phyloP scores from a whole-genome alignment of 2,797 vertebrate genomes.

The Sphaeramia orbicularis region DNA sequence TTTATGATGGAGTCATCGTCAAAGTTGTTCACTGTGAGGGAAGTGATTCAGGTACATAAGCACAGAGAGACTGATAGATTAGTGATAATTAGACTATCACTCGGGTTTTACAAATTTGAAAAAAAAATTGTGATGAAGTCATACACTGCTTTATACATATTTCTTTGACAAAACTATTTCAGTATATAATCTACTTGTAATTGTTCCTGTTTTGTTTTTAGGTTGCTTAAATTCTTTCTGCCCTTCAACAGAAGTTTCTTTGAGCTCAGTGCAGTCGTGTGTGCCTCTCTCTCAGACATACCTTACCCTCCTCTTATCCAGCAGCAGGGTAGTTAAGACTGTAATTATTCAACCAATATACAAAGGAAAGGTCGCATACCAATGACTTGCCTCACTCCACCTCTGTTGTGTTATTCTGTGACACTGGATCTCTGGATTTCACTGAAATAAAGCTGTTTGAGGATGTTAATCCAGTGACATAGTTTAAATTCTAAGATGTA shows the following conservation, averaged over 20 bases:
- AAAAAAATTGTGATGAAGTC: too few relatives aligned
- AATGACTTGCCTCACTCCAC: constrained; percentile 31
- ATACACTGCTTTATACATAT: too few relatives aligned
- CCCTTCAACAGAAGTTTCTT: constrained; percentile 25
- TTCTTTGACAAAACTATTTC: too few relatives aligned
- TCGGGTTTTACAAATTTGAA: too few relatives aligned
- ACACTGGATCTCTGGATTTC: constrained; percentile 1
- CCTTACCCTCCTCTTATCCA: constrained; percentile 33
- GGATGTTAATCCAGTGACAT: too few relatives aligned
- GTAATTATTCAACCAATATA: constrained; percentile 60
- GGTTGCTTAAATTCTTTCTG: neutral
- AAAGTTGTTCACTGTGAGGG: too few relatives aligned
- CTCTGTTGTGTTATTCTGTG: constrained; percentile 32
- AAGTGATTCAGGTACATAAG: too few relatives aligned
- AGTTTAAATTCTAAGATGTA: too few relatives aligned
- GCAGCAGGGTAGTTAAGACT: constrained; percentile 32
- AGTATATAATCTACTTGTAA: neutral
- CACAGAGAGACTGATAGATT: too few relatives aligned
- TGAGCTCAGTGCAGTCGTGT: constrained; percentile 36
- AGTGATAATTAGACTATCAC: too few relatives aligned
- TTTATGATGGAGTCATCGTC: too few relatives aligned
- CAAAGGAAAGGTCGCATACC: constrained; percentile 72
- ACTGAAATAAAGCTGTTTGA: too few relatives aligned
- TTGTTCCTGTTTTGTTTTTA: neutral
- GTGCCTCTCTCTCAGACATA: constrained; percentile 43